These are phyloP conservation scores for Hetaerina americana DNA, from an alignment of 1,140 invertebrate species.

Conservation along the genomic window DNA sequence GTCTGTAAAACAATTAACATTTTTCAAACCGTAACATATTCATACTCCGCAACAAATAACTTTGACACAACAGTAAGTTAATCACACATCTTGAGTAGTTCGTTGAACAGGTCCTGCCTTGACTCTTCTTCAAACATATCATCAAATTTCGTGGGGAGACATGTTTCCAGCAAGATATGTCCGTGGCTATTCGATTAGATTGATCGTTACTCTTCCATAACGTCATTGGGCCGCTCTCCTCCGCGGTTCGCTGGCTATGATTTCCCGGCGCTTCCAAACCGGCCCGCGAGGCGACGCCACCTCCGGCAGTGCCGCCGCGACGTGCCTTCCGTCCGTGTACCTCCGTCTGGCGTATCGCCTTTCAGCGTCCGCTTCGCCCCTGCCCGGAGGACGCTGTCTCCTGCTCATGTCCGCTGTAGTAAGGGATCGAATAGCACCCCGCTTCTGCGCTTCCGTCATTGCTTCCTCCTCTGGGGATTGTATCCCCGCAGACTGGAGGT, in stretches of 20 bases:
- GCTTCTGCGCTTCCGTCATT: not conserved
- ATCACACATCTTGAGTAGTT: no score
- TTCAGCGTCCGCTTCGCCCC: conserved; percentile 32
- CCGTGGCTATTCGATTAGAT: no score
- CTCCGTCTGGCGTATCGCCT: conserved; percentile 37
- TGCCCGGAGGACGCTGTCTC: conserved; percentile 58
- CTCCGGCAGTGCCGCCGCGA: conserved; percentile 9
- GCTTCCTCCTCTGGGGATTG: not conserved
- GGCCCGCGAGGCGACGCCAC: conserved; percentile 27
- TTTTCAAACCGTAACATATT: no score
- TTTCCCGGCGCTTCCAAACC: conserved; percentile 63
- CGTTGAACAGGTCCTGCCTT: no score
- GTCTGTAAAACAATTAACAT: no score
- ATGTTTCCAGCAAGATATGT: no score
- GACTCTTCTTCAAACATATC: no score
- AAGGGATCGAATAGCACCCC: not conserved
- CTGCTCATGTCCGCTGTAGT: conserved; percentile 32
- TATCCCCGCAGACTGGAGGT: not conserved
- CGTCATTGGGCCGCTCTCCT: not conserved
- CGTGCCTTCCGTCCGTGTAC: conserved; percentile 46
- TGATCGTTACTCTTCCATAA: no score
- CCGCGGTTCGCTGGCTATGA: conserved; percentile 58
- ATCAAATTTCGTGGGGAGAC: no score
- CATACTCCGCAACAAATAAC: no score
- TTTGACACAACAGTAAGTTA: no score